Conservation (phyloP, 2,113 vertebrate genomes). For the Morone chrysops region DNA sequence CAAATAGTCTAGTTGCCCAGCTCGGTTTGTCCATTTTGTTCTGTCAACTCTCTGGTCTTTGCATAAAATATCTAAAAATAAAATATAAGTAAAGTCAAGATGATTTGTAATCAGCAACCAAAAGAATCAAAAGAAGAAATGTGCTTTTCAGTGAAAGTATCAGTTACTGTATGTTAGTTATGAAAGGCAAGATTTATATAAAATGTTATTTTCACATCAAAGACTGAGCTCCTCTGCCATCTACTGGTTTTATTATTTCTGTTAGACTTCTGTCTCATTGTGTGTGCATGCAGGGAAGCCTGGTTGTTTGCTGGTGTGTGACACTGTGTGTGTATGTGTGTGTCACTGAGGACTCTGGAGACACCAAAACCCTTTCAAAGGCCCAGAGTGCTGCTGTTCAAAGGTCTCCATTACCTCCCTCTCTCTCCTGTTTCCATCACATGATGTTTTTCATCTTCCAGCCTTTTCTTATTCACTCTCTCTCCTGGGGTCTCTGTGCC, state of each 20-base stretch:
- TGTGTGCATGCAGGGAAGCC: conserved; percentile 15
- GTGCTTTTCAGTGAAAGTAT: background rate
- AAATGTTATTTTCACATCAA: conserved; percentile 1
- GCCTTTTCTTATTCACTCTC: conserved; percentile 36
- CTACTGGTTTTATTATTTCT: background rate
- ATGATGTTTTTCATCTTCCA: conserved; percentile 63
- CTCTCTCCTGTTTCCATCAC: conserved; percentile 53
- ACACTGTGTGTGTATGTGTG: conserved; percentile 35
- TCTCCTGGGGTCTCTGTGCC: conserved; percentile 56
- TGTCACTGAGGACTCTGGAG: conserved; percentile 56
- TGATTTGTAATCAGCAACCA: background rate
- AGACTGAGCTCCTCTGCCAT: background rate
- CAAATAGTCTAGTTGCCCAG: background rate
- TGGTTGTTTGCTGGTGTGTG: conserved; percentile 38
- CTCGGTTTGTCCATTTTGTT: background rate
- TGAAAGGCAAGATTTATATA: background rate
- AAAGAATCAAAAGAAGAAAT: background rate
- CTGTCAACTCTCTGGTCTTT: background rate
- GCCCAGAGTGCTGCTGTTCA: conserved; percentile 47
- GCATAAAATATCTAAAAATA: conserved; percentile 1
- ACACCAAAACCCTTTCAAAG: conserved; percentile 62
- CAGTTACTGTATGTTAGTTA: background rate
- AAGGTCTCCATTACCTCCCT: conserved; percentile 61
- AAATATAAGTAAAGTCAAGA: background rate
- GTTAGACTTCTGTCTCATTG: background rate